These are phyloP conservation scores for Gambusia holbrooki DNA, from an alignment of 2,113 vertebrate genomes.

Conservation along the genomic window DNA sequence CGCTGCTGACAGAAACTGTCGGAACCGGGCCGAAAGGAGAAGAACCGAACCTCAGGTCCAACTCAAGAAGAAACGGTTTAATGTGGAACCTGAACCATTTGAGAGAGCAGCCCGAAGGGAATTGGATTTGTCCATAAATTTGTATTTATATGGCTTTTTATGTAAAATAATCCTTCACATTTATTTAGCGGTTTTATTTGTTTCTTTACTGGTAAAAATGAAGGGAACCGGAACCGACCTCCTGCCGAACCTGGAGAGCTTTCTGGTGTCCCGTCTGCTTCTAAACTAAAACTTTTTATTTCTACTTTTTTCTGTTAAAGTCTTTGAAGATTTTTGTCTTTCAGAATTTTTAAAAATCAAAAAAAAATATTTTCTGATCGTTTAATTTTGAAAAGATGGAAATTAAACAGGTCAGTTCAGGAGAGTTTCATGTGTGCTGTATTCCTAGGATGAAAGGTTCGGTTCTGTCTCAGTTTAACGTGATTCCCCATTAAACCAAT, in stretches of 20 bases:
- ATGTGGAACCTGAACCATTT: not conserved
- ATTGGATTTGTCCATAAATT: no score
- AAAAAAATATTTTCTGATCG: not conserved
- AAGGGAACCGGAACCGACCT: not conserved
- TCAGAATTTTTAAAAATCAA: not conserved
- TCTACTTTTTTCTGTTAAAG: not conserved
- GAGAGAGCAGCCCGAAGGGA: no score
- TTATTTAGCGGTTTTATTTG: not conserved
- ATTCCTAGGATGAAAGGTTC: not conserved
- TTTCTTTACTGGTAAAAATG: not conserved
- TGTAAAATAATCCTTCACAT: not conserved
- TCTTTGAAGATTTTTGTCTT: not conserved
- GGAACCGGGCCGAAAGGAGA: not conserved
- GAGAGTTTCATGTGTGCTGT: no score
- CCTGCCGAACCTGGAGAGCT: not conserved
- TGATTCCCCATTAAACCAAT: not conserved
- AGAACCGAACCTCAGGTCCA: not conserved
- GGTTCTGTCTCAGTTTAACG: not conserved
- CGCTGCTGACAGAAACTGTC: not conserved
- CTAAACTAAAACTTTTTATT: not conserved
- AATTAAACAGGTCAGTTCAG: not conserved
- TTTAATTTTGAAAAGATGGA: not conserved
- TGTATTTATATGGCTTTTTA: not conserved
- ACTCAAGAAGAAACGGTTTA: not conserved
- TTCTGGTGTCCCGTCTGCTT: slow-evolving; percentile 28